Evolutionary conservation across 2,888 invertebrate genomes (phyloP), one percentile per base, ranked within the genome.

Genomic region (Ormyrus labotus): DNA sequence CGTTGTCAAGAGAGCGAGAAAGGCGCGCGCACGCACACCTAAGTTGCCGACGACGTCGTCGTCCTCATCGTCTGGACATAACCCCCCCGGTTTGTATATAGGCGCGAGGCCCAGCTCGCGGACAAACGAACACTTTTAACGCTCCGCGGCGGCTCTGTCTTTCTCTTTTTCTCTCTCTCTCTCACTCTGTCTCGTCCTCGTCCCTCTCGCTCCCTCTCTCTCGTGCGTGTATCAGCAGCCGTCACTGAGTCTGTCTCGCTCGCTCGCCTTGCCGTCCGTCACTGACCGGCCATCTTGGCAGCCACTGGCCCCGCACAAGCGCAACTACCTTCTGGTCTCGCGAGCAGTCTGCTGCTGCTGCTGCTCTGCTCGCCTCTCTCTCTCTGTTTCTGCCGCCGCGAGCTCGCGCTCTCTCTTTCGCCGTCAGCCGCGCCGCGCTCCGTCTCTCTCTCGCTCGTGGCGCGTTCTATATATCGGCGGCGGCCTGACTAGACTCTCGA

Each of bases 201-300:
- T 45, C 3, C 53, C 8, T 8, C 55, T 5, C 19, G 55, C 51
- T 6, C 53, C 8, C 67, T 5, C 50, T 51, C 63, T 6, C 63
- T 8, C 57, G 34, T 34, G 34, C 34, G 34, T 34, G 34, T 34
- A 34, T 34, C 34, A 34, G 34, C 34, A 34, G 34, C 34, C 34
- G 34, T 34, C 34, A 34, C 34, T 34, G 34, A 34, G 34, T 34
- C 34, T 34, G 34, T 47, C 57, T 19, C 47, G n/a, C 51, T n/a
- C 53, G n/a, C 63, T 34, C 34, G n/a, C 11, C n/a, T 61, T 10
- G 64, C 13, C 57, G 19, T 19, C 73, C 75, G 70, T 87, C 88
- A 88, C 87, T 85, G 85, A 85, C 88, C 89, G 86, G 89, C 90
- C 89, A 90, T 90, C 89, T 90, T 89, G 87, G 86, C 87, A 85